Evolutionary conservation across 2,113 vertebrate genomes (phyloP).

Genomic region (Forbesichthys agassizii): DNA sequence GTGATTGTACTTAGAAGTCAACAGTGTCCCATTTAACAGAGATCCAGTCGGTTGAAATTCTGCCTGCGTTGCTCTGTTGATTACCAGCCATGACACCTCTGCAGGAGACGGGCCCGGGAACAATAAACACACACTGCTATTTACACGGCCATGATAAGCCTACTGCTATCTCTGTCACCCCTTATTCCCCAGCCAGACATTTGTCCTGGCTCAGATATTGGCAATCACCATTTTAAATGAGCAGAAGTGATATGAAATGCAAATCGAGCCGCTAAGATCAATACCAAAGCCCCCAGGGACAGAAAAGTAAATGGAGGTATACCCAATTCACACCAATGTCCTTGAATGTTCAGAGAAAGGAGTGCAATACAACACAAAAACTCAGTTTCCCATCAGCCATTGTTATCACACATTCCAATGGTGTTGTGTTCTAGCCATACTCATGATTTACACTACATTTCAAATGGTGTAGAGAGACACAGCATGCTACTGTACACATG

Average conservation of each 20-base stretch:
- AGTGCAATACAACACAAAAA: too few relatives aligned
- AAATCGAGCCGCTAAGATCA: constrained; percentile 70
- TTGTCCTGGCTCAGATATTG: constrained; percentile 66
- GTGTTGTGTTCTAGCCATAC: too few relatives aligned
- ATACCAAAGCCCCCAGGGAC: constrained; percentile 41
- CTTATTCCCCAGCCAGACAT: constrained; percentile 57
- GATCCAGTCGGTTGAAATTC: constrained; percentile 48
- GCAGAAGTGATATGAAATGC: constrained; percentile 71
- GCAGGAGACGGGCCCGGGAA: constrained; percentile 47
- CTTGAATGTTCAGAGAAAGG: too few relatives aligned
- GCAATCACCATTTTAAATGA: constrained; percentile 74
- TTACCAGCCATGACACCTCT: constrained; percentile 35
- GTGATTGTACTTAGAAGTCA: constrained; percentile 17
- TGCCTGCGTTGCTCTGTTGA: constrained; percentile 34
- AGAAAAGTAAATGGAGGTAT: too few relatives aligned
- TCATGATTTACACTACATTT: too few relatives aligned
- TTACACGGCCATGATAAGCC: constrained; percentile 73
- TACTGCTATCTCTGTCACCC: constrained; percentile 65
- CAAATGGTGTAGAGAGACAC: too few relatives aligned
- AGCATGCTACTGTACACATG: too few relatives aligned
- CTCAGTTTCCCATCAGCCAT: too few relatives aligned
- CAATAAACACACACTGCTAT: constrained; percentile 66
- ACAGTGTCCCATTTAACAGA: constrained; percentile 19
- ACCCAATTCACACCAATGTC: too few relatives aligned
- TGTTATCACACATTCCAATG: too few relatives aligned